A percentile compares a stretch with the other conserved stretches of the same genome.
Evolutionary conservation across 2,797 vertebrate species (phyloP).

Genomic region (Eulemur coronatus): DNA sequence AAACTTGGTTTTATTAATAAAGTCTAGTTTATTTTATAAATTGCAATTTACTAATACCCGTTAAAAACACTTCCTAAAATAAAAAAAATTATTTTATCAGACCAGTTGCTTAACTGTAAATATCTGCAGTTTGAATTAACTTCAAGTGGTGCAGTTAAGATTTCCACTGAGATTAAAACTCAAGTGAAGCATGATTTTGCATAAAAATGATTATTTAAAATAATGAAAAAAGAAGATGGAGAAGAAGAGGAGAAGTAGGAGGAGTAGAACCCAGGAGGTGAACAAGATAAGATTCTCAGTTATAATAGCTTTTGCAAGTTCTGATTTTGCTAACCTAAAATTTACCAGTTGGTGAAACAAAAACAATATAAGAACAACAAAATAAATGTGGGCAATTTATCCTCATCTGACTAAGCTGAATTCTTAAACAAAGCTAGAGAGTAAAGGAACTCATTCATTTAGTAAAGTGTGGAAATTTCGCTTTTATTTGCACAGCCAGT

Average conservation of each 20-base stretch:
- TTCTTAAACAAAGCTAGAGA: slow-evolving; percentile 8
- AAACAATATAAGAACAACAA: neutral
- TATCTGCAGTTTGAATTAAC: slow-evolving; percentile 65
- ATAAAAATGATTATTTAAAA: slow-evolving; percentile 8
- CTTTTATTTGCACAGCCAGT: neutral
- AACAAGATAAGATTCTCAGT: neutral
- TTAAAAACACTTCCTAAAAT: slow-evolving; percentile 43
- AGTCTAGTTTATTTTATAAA: neutral
- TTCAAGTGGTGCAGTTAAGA: slow-evolving; percentile 58
- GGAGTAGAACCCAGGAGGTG: neutral
- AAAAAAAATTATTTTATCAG: slow-evolving; percentile 9
- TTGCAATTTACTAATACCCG: neutral
- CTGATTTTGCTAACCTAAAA: slow-evolving; percentile 15
- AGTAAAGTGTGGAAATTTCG: neutral
- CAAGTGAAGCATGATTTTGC: neutral
- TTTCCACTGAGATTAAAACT: slow-evolving; percentile 75
- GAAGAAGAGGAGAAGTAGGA: neutral
- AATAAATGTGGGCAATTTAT: neutral
- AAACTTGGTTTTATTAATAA: neutral
- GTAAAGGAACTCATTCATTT: neutral
- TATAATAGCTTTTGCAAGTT: slow-evolving; percentile 8
- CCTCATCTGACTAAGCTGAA: neutral
- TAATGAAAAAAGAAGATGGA: neutral
- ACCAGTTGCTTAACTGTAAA: slow-evolving; percentile 52
- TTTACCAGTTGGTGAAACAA: neutral